Base-by-base conservation (phyloP, 1,140 invertebrate species). In the Thalassaphorura encarpata region DNA sequence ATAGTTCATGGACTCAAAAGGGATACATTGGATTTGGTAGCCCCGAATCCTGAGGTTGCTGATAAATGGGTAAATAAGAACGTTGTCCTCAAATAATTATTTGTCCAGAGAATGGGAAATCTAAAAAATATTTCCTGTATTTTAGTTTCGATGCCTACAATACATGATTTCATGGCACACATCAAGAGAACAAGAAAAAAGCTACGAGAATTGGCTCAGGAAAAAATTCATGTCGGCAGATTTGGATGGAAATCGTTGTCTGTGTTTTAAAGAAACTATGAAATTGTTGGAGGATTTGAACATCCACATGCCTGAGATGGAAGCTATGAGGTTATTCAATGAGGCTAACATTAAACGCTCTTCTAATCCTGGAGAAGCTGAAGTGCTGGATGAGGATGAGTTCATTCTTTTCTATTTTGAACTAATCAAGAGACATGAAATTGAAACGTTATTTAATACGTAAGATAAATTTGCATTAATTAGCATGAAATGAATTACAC, bases 361-460 rank as follows among this genome's bases (percentile, higher is more conserved):
- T 67, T 67, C 11, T 26, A 29, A 29, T 16, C 19, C 28, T 4
- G 18, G 4, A 51, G 19, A 33, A 5, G 16, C 16, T 11, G 48
- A 51, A 33, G 39, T 67, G 76, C 50, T 80, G 39, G 76, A 79
- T 64, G 69, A 69, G 16, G 69, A 77, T 6, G 78, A 79, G 66
- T 80, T 80, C 68, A 70, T 79, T 16, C 11, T 66, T 1, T 78
- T 80, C 63, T 79, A 77, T 62, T 69, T 75, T 42, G 61, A 67
- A 5, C 63, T 80, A 2, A 70, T 75, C 23, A 67, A 71, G 31
- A 69, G 77, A 54, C 70, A 72, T n/a, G 77, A 78, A 58, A 55
- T 80, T n/a, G 72, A 77, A 50, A 70, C 74, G 41, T 50, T 80
- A 8, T 78, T 76, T 62, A 62, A 72, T 43, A 72, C 68, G 76